phyloP scores from a whole-genome alignment of 2,113 vertebrate genomes.

The Brienomyrus brachyistius region DNA sequence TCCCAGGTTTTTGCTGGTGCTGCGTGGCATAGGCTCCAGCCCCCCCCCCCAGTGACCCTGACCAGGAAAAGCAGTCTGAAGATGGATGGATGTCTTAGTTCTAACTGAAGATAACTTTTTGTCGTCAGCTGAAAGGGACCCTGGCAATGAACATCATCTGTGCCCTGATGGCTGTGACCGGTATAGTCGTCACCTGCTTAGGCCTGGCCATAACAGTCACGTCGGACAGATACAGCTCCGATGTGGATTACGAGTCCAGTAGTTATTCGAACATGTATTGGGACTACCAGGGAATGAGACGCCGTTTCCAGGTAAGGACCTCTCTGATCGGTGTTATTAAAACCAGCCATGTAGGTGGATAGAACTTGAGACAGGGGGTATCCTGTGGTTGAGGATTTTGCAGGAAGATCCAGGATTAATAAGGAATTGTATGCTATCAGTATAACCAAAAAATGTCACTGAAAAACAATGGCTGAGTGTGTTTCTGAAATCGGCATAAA shows the following conservation, averaged over 20 bases:
- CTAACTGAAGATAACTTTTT: not conserved
- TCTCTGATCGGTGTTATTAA: not conserved
- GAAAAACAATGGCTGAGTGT: not conserved
- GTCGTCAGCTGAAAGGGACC: not conserved
- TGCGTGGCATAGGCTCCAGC: not conserved
- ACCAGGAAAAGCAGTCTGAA: not conserved
- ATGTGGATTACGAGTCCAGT: not conserved
- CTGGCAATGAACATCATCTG: not conserved
- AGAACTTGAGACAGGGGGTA: not conserved
- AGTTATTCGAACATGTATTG: not conserved
- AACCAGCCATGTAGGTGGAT: not conserved
- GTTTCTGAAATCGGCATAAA: not conserved
- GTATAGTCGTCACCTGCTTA: not conserved
- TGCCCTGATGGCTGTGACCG: not conserved
- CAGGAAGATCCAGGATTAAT: not conserved
- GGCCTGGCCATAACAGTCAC: not conserved
- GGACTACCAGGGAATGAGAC: not conserved
- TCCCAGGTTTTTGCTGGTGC: not conserved
- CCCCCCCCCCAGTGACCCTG: not conserved
- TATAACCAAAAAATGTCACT: not conserved
- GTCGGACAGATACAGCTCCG: accelerated
- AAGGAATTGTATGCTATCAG: not conserved
- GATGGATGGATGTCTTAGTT: not conserved
- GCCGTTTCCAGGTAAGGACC: not conserved
- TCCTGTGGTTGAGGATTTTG: not conserved